These are phyloP conservation scores for Pseudotriccus pelzelni DNA, from an alignment of 2,797 vertebrate genomes.

Conservation along the genomic window DNA sequence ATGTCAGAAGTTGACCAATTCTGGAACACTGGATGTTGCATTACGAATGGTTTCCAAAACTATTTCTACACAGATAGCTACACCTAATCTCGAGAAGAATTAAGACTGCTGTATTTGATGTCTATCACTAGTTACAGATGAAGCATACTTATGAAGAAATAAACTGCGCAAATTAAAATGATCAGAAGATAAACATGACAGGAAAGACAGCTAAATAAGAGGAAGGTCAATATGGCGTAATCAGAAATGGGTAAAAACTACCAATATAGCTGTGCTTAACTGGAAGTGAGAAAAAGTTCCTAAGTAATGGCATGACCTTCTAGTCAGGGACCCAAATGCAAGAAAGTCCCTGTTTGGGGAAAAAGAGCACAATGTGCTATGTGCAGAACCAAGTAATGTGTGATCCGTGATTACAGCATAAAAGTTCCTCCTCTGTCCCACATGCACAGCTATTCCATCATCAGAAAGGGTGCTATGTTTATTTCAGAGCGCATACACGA, in stretches of 20 bases:
- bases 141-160: background rate
- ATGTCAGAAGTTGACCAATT: background rate
- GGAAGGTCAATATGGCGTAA: background rate
- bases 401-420: background rate
- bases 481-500: background rate
- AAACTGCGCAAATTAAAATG: background rate
- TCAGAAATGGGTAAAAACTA: background rate
- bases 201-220: background rate
- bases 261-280: background rate
- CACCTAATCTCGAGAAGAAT: background rate
- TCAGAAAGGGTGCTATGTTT: background rate
- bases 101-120: background rate
- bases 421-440: background rate
- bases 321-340: background rate
- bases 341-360: background rate
- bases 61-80: background rate
- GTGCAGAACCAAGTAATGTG: background rate
- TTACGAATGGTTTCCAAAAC: background rate
- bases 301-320: background rate
- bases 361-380: rapidly evolving
- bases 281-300: background rate
- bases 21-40: background rate
- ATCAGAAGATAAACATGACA: background rate
- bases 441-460: background rate
- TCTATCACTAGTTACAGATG: background rate